Percentiles rank a stretch among this genome's conserved stretches.
Evolutionary conservation across 2,888 invertebrate species (phyloP).

Genomic region (Tigriopus californicus): DNA sequence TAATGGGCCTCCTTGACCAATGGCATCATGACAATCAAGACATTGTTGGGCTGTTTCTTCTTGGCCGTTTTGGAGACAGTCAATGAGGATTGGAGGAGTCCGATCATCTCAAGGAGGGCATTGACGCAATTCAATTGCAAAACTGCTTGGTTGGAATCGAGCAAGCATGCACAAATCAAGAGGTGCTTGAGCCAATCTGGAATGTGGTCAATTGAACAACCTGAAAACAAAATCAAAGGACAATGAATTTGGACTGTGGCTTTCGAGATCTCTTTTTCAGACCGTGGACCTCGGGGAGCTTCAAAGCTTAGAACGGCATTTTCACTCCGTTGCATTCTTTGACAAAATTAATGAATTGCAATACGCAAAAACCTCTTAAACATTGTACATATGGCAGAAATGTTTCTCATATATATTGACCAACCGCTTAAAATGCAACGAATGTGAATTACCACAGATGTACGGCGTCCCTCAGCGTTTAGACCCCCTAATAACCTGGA

Average conservation of each 20-base stretch:
- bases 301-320: no score
- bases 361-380: no score
- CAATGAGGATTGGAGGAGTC: not conserved
- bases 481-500: no score
- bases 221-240: constrained; percentile 18
- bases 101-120: constrained; percentile 2
- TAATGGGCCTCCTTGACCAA: constrained; percentile 45
- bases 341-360: no score
- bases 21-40: constrained; percentile 48
- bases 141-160: constrained; percentile 39
- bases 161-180: constrained; percentile 45
- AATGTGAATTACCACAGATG: no score
- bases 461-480: no score
- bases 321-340: no score
- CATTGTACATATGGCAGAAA: no score
- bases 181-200: constrained; percentile 53
- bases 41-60: constrained; percentile 22
- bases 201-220: constrained; percentile 29
- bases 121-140: constrained; percentile 29
- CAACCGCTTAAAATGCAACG: no score
- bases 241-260: not conserved
- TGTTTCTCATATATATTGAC: no score
- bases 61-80: not conserved
- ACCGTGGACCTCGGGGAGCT: no score
- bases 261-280: no score